These are phyloP conservation scores for Alethe diademata DNA, from an alignment of 2,113 vertebrate genomes.

Conservation along the genomic window DNA sequence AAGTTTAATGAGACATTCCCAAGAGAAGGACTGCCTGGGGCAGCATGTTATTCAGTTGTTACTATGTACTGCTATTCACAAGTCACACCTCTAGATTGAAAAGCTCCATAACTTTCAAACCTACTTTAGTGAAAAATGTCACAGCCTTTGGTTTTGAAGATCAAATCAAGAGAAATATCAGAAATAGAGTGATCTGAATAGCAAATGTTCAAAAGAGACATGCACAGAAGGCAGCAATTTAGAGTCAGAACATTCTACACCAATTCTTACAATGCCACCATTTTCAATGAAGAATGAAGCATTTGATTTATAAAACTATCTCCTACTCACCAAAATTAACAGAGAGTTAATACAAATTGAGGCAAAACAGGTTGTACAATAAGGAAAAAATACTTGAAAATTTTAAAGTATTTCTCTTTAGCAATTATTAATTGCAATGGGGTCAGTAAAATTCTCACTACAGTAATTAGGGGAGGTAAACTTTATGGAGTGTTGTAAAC, in stretches of 20 bases:
- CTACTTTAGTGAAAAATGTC: background rate
- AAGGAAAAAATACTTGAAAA: background rate
- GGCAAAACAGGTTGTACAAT: background rate
- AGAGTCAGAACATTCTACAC: background rate
- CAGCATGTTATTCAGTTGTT: background rate
- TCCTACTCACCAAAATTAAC: background rate
- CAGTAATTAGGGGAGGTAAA: background rate
- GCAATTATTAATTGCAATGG: background rate
- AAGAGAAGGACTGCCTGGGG: background rate
- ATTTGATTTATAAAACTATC: background rate
- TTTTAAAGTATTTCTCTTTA: background rate
- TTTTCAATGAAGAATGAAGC: background rate
- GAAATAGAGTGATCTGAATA: background rate
- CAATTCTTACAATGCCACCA: background rate
- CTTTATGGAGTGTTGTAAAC: background rate
- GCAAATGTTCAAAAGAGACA: background rate
- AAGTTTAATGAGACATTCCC: background rate
- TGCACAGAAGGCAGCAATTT: background rate
- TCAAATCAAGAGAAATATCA: background rate
- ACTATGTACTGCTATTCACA: background rate
- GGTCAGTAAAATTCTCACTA: background rate
- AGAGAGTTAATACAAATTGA: background rate
- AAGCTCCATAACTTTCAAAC: background rate
- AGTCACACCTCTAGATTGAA: background rate
- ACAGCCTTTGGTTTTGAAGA: background rate